These are phyloP conservation scores for Drosophila pseudotakahashii DNA, from an alignment of 2,888 invertebrate genomes.

Conservation along the genomic window DNA sequence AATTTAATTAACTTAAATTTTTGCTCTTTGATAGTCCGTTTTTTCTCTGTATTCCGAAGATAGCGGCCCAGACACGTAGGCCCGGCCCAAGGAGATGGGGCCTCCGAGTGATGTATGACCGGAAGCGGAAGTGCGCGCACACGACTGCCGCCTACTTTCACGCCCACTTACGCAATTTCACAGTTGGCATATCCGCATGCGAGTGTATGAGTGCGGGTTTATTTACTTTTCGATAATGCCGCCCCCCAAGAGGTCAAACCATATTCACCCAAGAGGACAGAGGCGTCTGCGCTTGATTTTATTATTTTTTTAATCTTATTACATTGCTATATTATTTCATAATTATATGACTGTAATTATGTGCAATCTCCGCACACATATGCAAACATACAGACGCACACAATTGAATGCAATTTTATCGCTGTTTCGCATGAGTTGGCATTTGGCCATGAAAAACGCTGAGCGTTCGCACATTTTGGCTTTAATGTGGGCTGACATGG, in stretches of 20 bases:
- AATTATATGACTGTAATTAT: constrained; percentile 55
- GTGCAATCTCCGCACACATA: constrained; percentile 37
- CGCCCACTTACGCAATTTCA: constrained; percentile 57
- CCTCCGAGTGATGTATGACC: constrained; percentile 45
- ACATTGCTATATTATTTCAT: constrained; percentile 49
- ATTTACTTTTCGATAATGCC: constrained; percentile 32
- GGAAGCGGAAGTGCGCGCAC: constrained; percentile 58
- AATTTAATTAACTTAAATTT: background rate
- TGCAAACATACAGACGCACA: constrained; percentile 6
- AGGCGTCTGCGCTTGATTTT: constrained; percentile 22
- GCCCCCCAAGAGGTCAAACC: constrained; percentile 32
- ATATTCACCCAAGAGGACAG: background rate
- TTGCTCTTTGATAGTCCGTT: background rate
- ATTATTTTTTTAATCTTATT: constrained; percentile 46
- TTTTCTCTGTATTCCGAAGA: constrained; percentile 3
- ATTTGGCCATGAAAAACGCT: constrained; percentile 8
- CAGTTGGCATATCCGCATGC: constrained; percentile 9
- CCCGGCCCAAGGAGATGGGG: constrained; percentile 1
- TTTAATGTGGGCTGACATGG: constrained; percentile 12
- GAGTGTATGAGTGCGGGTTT: constrained; percentile 7
- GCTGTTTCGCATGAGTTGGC: constrained; percentile 62
- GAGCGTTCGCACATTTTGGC: background rate
- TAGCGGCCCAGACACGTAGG: constrained; percentile 22
- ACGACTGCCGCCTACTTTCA: constrained; percentile 51
- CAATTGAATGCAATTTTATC: constrained; percentile 62